Evolutionary conservation across 2,797 vertebrate species (phyloP), one percentile per base, ranked within the genome.

Genomic region (Odontamblyopus rebecca): DNA sequence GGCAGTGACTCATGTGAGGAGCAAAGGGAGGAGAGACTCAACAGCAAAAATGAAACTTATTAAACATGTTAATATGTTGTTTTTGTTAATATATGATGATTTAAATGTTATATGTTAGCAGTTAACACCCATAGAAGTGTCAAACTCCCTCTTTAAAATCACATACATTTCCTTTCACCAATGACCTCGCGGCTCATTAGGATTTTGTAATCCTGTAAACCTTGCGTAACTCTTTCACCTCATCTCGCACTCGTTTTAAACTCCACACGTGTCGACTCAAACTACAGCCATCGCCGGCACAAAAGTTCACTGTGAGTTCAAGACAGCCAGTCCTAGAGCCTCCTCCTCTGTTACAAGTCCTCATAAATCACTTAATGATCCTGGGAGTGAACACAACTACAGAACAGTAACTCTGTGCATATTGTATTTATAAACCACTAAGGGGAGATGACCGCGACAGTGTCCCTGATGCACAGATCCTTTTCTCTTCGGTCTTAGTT

Each of bases 321-420:
- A 29, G 72, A 68, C 75, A 56, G 59, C 29, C 29, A 77, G 67
- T 62, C 62, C 76, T 71, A 62, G 5, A 74, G 82, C 71, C 69
- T 64, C 35, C 16, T 67, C 64, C 56, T 68, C 78, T 71, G 82
- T 26, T 84, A 74, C 61, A 35, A 62, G 38, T 69, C 23, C 67
- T 80, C 73, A 13, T 86, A 78, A 89, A 88, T 84, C 82, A 72
- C 51, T 63, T 50, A 69, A 68, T 69, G 74, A 74, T 75, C 77
- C 23, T 6, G 18, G 71, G 75, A 84, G n/a, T 74, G 53, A 80
- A 70, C 64, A 77, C 74, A 23, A 9, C 5, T 1, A 41, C 61
- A 29, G 35, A 67, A 74, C 61, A 72, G 53, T 1, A 77, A 27
- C 60, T 78, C 80, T 70, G 82, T 69, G 48, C 63, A 74, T 64